Base-by-base conservation (phyloP, 2,797 vertebrate genomes). In the Muscicapa striata region DNA sequence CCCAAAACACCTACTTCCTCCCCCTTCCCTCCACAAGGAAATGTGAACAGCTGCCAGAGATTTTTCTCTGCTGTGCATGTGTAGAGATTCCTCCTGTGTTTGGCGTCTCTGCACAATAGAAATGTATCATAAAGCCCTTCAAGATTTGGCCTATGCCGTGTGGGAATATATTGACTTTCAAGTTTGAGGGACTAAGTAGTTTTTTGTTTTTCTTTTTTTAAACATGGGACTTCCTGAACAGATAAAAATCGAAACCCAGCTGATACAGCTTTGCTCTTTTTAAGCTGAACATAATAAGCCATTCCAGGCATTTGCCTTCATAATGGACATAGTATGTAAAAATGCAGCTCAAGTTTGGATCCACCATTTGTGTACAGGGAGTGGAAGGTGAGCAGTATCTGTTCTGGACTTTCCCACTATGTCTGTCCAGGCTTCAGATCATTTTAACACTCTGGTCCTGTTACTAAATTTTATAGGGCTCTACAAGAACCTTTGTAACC, bases 61-160 rank as follows among this genome's bases (percentile, higher is more conserved):
- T 88, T 96, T 96, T 94, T 96, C 87, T 94, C 91, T 94, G 94
- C 77, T 61, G 80, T 91, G 70, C 70, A 61, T 62, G 80, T 91
- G 87, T 87, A 49, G 93, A 77, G 49, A 84, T 96, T 78, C 73
- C 81, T 95, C 74, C 88, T 93, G 81, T 27, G 74, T 73, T 91
- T 91, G 91, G 94, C 51, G 0, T 88, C 84, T 59, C 91, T 0
- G 0, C 87, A 45, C 80, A 90, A 76, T 59, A 77, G 41, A 96
- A 91, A 74, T 1, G 0, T 79, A 88, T 69, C 76, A 79, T 67
- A 77, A 93, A 86, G 45, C 63, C 74, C 59, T 87, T 77, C 87
- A 95, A 83, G 49, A 68, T 94, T 80, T 94, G 89, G 80, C 77
- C 77, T 70, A 29, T 51, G 67, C 57, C 23, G 4, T 63, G 48